Evolutionary conservation across 2,113 vertebrate genomes (phyloP).

Genomic region (Rhea pennata): DNA sequence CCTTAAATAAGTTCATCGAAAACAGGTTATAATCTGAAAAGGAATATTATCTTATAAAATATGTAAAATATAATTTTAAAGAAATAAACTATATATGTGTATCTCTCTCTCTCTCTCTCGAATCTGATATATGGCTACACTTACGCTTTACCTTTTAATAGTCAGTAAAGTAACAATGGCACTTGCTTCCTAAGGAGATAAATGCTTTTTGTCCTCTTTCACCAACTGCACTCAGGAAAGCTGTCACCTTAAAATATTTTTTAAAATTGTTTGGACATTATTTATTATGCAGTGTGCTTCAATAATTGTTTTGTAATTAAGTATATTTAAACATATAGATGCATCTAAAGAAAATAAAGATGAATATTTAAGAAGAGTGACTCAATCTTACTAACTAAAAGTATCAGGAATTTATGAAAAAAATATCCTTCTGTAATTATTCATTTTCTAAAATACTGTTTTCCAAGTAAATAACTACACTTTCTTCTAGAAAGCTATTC

Average conservation of each 20-base stretch:
- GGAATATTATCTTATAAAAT: not conserved
- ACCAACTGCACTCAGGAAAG: not conserved
- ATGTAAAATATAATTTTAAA: not conserved
- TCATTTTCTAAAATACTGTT: not conserved
- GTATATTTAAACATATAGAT: not conserved
- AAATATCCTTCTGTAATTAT: not conserved
- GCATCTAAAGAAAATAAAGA: not conserved
- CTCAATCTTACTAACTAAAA: not conserved
- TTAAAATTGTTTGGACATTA: not conserved
- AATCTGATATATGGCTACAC: not conserved
- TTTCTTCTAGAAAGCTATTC: not conserved
- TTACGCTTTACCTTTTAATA: not conserved
- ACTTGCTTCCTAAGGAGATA: not conserved
- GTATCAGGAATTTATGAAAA: not conserved
- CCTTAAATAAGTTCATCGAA: not conserved
- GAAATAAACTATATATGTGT: not conserved
- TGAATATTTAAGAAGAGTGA: not conserved
- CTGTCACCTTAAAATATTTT: not conserved
- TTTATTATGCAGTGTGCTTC: not conserved
- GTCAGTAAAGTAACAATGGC: not conserved
- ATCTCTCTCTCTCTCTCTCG: not conserved
- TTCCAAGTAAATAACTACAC: not conserved
- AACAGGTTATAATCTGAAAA: not conserved
- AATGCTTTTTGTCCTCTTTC: not conserved
- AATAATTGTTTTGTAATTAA: not conserved